Conservation (phyloP, 2,113 vertebrate genomes). For the Speoplatyrhinus poulsoni region DNA sequence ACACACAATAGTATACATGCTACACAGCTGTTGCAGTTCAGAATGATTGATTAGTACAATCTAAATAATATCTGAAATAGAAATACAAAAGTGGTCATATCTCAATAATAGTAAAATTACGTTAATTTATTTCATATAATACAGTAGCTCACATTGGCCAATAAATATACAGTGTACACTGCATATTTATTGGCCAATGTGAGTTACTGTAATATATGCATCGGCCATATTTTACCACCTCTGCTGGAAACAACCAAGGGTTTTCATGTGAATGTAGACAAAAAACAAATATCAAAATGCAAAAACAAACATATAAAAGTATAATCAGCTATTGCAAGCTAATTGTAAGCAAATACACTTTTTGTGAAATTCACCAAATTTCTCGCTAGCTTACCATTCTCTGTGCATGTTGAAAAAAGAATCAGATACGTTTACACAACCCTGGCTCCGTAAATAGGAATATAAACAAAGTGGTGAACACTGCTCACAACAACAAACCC, state of each 20-base stretch:
- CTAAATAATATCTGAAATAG: neutral
- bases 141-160: neutral
- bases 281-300: neutral
- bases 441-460: too few relatives aligned
- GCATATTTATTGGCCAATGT: neutral
- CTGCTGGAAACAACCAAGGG: neutral
- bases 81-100: neutral
- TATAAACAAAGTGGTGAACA: too few relatives aligned
- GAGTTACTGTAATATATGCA: too few relatives aligned
- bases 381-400: too few relatives aligned
- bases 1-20: constrained; percentile 1
- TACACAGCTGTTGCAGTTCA: neutral
- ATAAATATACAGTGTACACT: neutral
- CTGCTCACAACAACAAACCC: too few relatives aligned
- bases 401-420: too few relatives aligned
- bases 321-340: too few relatives aligned
- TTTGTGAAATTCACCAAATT: too few relatives aligned
- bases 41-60: neutral
- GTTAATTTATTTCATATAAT: too few relatives aligned
- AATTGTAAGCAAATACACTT: too few relatives aligned
- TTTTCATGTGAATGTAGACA: neutral
- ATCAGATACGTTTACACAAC: too few relatives aligned
- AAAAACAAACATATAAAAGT: too few relatives aligned
- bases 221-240: neutral
- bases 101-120: neutral